Percentiles rank a stretch among this genome's conserved stretches.
Conservation (phyloP, 2,888 invertebrate species). For the Erebia epiphron region DNA sequence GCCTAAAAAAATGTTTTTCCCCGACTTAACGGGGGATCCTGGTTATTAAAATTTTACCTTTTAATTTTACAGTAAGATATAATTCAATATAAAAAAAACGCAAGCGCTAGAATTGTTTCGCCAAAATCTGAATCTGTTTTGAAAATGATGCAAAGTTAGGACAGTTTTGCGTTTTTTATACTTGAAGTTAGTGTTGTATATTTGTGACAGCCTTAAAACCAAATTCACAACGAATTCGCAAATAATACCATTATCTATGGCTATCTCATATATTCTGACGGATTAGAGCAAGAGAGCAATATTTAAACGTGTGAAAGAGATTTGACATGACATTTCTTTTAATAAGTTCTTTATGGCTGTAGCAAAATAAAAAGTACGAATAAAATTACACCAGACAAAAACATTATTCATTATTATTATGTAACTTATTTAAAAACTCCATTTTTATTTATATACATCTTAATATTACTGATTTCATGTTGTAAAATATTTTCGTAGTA, state of each 20-base stretch:
- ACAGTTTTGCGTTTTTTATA: no score
- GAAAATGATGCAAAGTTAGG: neutral
- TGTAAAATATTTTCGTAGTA: constrained; percentile 36
- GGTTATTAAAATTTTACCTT: no score
- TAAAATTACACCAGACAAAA: neutral
- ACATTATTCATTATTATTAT: constrained; percentile 8
- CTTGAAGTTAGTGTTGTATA: neutral
- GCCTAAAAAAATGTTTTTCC: no score
- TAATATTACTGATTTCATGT: constrained; percentile 22
- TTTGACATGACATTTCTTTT: neutral
- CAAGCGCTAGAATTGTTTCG: no score
- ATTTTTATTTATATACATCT: constrained; percentile 31
- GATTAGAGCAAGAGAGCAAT: neutral
- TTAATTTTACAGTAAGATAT: no score
- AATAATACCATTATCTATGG: neutral
- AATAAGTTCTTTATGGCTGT: neutral
- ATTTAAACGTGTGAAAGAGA: neutral
- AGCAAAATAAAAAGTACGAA: neutral
- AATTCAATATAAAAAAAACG: no score
- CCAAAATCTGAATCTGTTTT: neutral
- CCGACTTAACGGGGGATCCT: no score
- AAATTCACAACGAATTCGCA: neutral
- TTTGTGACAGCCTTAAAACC: neutral
- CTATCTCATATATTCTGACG: neutral
- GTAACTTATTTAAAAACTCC: constrained; percentile 24